Evolutionary conservation across 2,888 invertebrate species (phyloP).

Genomic region (Anorthoa munda): DNA sequence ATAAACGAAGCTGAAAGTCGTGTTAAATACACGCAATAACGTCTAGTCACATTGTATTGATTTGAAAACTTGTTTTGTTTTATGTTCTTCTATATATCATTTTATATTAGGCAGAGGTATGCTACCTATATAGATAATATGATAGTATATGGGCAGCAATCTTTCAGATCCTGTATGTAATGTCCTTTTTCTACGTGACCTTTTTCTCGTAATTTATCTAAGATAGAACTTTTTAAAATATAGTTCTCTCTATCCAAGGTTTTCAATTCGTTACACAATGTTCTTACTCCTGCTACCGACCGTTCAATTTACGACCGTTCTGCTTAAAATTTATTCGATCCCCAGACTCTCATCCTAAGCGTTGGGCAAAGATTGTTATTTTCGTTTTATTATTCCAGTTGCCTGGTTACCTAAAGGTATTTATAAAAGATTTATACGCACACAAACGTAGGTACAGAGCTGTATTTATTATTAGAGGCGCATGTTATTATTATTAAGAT

Average conservation of each 20-base stretch:
- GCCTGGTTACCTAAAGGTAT: background rate
- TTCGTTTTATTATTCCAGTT: background rate
- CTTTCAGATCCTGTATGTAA: background rate
- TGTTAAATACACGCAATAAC: constrained; percentile 78
- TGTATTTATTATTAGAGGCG: too few relatives aligned
- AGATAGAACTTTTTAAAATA: constrained; percentile 8
- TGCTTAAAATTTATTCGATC: constrained; percentile 5
- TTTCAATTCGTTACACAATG: constrained; percentile 13
- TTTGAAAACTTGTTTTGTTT: constrained; percentile 51
- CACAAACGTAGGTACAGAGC: background rate
- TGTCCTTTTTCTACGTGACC: background rate
- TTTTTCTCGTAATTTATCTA: background rate
- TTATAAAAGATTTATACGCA: background rate
- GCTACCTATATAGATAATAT: background rate
- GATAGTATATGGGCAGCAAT: background rate
- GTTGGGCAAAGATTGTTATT: background rate
- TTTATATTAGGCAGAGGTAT: background rate
- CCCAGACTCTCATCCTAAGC: background rate
- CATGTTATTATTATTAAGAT: too few relatives aligned
- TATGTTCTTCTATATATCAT: constrained; percentile 12
- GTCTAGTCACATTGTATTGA: constrained; percentile 68
- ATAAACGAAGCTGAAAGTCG: constrained; percentile 81
- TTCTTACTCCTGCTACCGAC: constrained; percentile 1
- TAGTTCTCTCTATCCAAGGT: background rate
- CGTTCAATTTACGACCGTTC: constrained; percentile 2